phyloP scores from a whole-genome alignment of 2,797 vertebrate genomes.

The Podarcis lilfordi region DNA sequence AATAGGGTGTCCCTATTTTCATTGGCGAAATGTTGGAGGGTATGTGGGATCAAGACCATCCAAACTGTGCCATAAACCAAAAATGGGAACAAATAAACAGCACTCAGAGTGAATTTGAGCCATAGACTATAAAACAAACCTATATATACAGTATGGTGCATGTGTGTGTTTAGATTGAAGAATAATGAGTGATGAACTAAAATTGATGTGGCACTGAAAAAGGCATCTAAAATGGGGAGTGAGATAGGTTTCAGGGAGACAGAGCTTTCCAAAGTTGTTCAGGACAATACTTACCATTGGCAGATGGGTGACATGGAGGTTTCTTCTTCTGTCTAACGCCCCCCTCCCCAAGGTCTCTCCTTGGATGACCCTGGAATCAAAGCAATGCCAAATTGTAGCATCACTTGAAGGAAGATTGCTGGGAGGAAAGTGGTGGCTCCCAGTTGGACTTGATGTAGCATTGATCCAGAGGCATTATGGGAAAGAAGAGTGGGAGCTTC shows the following conservation, averaged over 20 bases:
- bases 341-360: no score
- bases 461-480: not conserved
- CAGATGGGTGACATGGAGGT: not conserved
- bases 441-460: not conserved
- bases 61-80: not conserved
- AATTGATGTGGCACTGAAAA: not conserved
- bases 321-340: not conserved
- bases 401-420: not conserved
- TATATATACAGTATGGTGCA: not conserved
- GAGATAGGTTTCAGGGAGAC: not conserved
- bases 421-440: not conserved
- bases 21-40: no score
- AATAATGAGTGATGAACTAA: not conserved
- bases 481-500: not conserved
- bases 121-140: not conserved
- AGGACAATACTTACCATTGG: not conserved
- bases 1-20: no score
- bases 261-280: not conserved
- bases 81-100: not conserved
- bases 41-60: not conserved
- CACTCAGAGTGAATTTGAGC: not conserved
- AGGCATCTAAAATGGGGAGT: not conserved
- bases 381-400: not conserved
- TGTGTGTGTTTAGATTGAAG: not conserved
- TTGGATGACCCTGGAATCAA: no score